Evolutionary conservation across 2,888 invertebrate genomes (phyloP).

Genomic region (Agonopterix arenella): DNA sequence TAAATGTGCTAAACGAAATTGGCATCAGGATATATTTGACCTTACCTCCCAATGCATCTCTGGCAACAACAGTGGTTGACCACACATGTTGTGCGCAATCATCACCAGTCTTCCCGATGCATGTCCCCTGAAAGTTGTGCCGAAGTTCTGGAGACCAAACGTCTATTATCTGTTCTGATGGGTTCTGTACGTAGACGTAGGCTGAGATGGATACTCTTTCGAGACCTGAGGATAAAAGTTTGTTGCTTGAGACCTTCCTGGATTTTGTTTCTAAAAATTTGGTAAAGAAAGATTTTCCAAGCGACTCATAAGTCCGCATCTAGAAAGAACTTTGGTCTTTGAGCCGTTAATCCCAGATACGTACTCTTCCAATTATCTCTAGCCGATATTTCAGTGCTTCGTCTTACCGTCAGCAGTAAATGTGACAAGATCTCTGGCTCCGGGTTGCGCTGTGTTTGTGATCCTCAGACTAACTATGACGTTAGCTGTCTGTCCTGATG

Average conservation of each 20-base stretch:
- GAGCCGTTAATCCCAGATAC: too few species aligned
- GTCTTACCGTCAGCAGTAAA: constrained; percentile 73
- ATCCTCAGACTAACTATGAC: constrained; percentile 73
- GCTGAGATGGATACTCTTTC: constrained; percentile 58
- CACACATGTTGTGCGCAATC: constrained; percentile 82
- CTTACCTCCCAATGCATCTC: constrained; percentile 80
- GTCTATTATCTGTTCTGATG: constrained; percentile 44
- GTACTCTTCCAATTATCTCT: too few species aligned
- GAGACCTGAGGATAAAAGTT: constrained; percentile 30
- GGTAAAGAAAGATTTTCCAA: too few species aligned
- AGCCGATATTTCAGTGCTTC: too few species aligned
- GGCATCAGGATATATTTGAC: not conserved
- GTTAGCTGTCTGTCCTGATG: constrained; percentile 72
- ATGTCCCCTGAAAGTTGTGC: constrained; percentile 79
- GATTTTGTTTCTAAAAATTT: too few species aligned
- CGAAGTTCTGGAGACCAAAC: constrained; percentile 75
- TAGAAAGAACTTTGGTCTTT: too few species aligned
- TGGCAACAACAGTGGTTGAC: constrained; percentile 82
- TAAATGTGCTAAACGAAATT: too few species aligned
- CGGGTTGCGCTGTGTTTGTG: constrained; percentile 60
- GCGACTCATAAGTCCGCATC: too few species aligned
- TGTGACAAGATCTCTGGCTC: constrained; percentile 78
- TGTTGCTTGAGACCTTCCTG: not conserved
- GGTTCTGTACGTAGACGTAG: constrained; percentile 54
- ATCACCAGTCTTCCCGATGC: constrained; percentile 69